Evolutionary conservation across 1,140 invertebrate genomes (phyloP).

Genomic region (Drosophila auraria): DNA sequence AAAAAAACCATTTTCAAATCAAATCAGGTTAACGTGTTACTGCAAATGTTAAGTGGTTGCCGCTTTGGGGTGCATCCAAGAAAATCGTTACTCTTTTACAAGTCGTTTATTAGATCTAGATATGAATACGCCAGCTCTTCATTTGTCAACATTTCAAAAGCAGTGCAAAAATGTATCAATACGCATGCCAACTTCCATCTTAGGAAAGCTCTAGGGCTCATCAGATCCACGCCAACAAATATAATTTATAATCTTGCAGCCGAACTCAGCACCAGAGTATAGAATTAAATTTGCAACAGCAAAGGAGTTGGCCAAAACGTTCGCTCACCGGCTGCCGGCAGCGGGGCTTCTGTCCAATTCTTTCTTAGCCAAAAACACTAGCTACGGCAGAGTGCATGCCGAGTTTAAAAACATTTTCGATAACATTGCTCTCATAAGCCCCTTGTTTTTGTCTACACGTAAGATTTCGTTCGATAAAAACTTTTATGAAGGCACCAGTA

Average conservation of each 20-base stretch:
- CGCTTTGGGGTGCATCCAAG: background rate
- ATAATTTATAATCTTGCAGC: background rate
- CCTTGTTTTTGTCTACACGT: too few relatives aligned
- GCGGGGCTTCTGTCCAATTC: too few relatives aligned
- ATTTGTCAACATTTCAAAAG: background rate
- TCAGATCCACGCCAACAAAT: too few relatives aligned
- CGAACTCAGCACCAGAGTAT: background rate
- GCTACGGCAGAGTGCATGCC: too few relatives aligned
- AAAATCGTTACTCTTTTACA: background rate
- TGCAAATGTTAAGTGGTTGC: slow-evolving; percentile 2
- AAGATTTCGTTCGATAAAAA: too few relatives aligned
- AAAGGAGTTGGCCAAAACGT: background rate
- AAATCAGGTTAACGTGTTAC: background rate
- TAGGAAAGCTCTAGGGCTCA: background rate
- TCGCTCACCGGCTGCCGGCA: too few relatives aligned
- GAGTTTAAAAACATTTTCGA: too few relatives aligned
- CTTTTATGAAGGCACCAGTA: too few relatives aligned
- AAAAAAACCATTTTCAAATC: background rate
- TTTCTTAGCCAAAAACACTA: too few relatives aligned
- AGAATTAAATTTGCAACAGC: background rate
- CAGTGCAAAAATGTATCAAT: too few relatives aligned
- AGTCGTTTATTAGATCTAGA: background rate
- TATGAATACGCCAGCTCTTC: background rate
- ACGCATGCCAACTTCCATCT: too few relatives aligned
- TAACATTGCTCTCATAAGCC: too few relatives aligned